Conservation (phyloP, 2,888 invertebrate genomes). For the Baronia brevicornis region DNA sequence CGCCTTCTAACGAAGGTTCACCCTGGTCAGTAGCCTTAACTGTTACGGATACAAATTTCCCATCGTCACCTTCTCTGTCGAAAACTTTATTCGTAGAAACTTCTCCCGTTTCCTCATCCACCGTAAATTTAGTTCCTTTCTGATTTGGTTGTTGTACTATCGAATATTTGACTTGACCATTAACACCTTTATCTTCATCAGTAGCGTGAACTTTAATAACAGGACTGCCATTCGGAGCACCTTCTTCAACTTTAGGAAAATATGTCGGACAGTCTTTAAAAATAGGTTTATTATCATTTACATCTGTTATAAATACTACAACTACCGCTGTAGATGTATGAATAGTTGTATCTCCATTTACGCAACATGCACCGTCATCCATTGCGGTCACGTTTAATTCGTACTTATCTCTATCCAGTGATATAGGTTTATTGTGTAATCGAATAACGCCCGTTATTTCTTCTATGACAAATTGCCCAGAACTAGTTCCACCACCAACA, state of each 20-base stretch:
- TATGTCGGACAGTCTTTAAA: conserved; percentile 96
- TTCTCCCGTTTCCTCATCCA: conserved; percentile 96
- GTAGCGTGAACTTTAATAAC: conserved; percentile 95
- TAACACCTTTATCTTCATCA: conserved; percentile 96
- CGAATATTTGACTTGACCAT: conserved; percentile 97
- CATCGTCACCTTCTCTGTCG: conserved; percentile 97
- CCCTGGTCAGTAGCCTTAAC: conserved; percentile 99
- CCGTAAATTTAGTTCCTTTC: conserved; percentile 95
- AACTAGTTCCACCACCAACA: conserved; percentile 91
- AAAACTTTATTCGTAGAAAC: conserved; percentile 97
- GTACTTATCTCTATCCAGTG: conserved; percentile 94
- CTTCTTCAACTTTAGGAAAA: conserved; percentile 95
- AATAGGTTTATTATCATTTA: conserved; percentile 97
- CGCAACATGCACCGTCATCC: conserved; percentile 98
- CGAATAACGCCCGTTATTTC: conserved; percentile 96
- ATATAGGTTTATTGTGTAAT: conserved; percentile 89
- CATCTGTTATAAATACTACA: conserved; percentile 96
- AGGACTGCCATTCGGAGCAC: conserved; percentile 94
- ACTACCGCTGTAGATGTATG: conserved; percentile 96
- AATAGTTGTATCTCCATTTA: conserved; percentile 88
- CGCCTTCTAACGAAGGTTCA: conserved; percentile 97
- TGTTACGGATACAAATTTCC: conserved; percentile 96
- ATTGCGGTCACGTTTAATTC: conserved; percentile 97
- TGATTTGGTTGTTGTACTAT: conserved; percentile 97
- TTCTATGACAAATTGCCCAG: conserved; percentile 96